Evolutionary conservation across 2,113 vertebrate species (phyloP), one percentile per base, ranked within the genome.

Genomic region (Tursiops truncatus): DNA sequence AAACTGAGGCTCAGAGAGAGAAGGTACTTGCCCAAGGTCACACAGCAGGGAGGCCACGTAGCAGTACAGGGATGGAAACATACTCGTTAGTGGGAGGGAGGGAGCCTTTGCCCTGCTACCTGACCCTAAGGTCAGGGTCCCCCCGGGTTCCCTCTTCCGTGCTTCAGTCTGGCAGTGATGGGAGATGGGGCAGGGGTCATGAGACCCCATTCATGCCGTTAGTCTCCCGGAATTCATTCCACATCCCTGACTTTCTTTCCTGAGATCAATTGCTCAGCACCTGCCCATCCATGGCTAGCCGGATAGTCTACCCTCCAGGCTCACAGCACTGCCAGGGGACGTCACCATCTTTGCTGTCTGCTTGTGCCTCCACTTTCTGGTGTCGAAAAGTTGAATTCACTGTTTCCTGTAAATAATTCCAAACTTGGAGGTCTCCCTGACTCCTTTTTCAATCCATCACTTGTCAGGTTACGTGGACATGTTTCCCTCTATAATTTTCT

Each of bases 41-140:
- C 58, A 74, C 62, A 95, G 26, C 67, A 7, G 31, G 38, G 23
- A 53, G 10, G 10, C 23, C 21, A 21, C 10, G 1, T 2, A 77
- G 41, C 20, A 77, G 68, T 36, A n/a, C 1, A 0, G 0, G 23
- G 18, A 10, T 25, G 23, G 44, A 77, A 63, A 77, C 0, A 1
- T 3, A 36, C n/a, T 63, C 18, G 0, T 44, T 47, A 9, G 23
- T 11, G 25, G 11, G 6, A 3, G 0, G 4, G 41, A 2, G 36
- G 28, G 23, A 56, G 36, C 8, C 38, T 31, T 62, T 62, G 56
- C 18, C 20, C 41, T 44, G 20, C 18, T 33, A 21, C 41, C 26
- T 25, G 50, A 12, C 23, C 9, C 67, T 20, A 10, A 50, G 41
- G 17, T 10, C 0, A 26, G 10, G 53, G 10, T 31, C 41, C 36